Evolutionary conservation across 2,797 vertebrate species (phyloP).

Genomic region (Oreonectes daqikongensis): DNA sequence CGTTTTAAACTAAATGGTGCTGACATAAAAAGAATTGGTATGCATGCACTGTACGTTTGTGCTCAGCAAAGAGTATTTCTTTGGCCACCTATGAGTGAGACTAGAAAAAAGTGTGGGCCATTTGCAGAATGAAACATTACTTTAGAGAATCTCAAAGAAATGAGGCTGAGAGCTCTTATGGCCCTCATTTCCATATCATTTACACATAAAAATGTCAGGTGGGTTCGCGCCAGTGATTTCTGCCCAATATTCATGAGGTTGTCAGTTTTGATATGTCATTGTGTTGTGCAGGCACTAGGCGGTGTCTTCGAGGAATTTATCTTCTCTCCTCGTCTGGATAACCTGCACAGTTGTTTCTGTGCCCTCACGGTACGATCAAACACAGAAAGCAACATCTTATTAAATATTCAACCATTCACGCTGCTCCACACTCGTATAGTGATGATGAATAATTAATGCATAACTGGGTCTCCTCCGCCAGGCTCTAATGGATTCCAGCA

Average conservation of each 20-base stretch:
- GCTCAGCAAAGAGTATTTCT: conserved; percentile 26
- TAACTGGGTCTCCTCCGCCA: conserved; percentile 59
- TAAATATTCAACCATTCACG: conserved; percentile 29
- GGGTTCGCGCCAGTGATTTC: neutral
- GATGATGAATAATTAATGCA: conserved; percentile 32
- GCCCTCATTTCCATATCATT: conserved; percentile 33
- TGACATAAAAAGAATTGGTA: conserved; percentile 34
- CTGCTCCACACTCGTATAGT: neutral
- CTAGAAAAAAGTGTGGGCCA: neutral
- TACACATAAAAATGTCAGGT: conserved; percentile 15
- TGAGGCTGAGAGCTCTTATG: conserved; percentile 4
- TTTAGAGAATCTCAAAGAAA: conserved; percentile 11
- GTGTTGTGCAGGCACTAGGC: conserved; percentile 82
- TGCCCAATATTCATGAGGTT: conserved; percentile 6
- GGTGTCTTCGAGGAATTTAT: conserved; percentile 93
- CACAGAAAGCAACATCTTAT: conserved; percentile 13
- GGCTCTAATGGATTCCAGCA: conserved; percentile 87
- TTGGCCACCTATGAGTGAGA: neutral
- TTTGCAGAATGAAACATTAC: conserved; percentile 1
- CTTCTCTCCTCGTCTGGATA: conserved; percentile 93
- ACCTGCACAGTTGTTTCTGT: conserved; percentile 97
- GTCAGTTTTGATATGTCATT: conserved; percentile 23
- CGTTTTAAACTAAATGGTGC: neutral
- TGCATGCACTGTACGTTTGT: conserved; percentile 20
- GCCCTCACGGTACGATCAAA: conserved; percentile 83